These are phyloP conservation scores for Caenorhabditis latens DNA, from an alignment of 1,140 invertebrate species.

Conservation along the genomic window DNA sequence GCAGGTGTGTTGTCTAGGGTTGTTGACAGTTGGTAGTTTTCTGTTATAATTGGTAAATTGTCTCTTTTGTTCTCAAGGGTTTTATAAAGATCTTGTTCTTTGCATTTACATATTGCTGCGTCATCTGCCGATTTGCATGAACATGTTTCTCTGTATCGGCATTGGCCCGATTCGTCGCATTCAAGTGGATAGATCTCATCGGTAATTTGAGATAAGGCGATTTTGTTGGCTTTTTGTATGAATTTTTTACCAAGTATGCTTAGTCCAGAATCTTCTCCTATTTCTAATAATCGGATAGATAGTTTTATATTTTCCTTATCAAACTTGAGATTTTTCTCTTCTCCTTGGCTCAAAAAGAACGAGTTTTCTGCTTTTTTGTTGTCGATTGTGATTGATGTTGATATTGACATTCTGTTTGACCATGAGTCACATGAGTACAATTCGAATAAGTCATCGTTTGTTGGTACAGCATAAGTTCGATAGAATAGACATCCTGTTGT, in stretches of 20 bases:
- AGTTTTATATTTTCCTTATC: neutral
- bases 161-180: neutral
- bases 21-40: neutral
- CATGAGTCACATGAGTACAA: neutral
- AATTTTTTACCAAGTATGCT: neutral
- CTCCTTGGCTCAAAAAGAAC: neutral
- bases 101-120: neutral
- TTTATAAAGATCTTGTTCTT: neutral
- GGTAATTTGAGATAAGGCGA: neutral
- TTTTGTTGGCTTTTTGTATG: neutral
- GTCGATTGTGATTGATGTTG: neutral
- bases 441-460: neutral
- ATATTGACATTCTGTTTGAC: neutral
- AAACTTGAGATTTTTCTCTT: neutral
- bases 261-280: neutral
- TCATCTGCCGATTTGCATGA: neutral
- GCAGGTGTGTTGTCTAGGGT: neutral
- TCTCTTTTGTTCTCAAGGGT: neutral
- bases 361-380: neutral
- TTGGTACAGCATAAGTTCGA: neutral
- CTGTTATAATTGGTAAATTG: neutral
- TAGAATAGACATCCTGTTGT: neutral
- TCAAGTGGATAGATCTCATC: neutral
- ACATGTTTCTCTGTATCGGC: neutral
- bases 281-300: neutral